These are phyloP conservation scores for Decapterus maruadsi DNA, from an alignment of 2,797 vertebrate species.

Conservation along the genomic window DNA sequence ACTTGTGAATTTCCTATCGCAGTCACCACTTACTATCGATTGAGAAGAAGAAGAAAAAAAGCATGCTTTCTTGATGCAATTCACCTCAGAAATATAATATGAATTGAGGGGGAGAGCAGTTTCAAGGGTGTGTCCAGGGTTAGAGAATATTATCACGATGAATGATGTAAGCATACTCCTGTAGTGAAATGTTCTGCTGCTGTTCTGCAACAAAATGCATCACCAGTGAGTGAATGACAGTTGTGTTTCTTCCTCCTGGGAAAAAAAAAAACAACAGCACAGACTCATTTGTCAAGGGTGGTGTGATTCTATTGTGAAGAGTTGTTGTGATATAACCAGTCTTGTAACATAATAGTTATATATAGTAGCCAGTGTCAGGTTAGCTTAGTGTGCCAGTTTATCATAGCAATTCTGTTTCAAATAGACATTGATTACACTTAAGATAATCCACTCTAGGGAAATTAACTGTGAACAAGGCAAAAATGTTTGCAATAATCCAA, in stretches of 20 bases:
- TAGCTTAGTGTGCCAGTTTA: not conserved
- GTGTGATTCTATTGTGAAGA: slow-evolving; percentile 14
- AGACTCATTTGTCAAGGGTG: not conserved
- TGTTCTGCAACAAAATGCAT: slow-evolving; percentile 3
- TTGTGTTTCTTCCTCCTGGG: not conserved
- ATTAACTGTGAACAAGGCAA: not conserved
- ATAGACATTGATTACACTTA: not conserved
- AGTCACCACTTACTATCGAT: not conserved
- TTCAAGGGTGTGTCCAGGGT: slow-evolving; percentile 23
- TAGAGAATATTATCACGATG: slow-evolving; percentile 17
- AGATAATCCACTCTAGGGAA: not conserved
- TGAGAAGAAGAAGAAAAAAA: not conserved
- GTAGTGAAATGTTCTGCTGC: slow-evolving; percentile 10
- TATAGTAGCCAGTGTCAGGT: not conserved
- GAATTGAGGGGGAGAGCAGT: slow-evolving; percentile 30
- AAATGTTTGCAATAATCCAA: not conserved
- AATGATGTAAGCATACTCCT: slow-evolving; percentile 15
- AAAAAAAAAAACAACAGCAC: not conserved
- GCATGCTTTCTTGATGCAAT: not conserved
- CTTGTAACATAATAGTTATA: not conserved
- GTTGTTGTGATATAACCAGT: not conserved
- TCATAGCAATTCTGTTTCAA: not conserved
- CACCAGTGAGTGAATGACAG: not conserved
- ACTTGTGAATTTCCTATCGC: slow-evolving; percentile 12
- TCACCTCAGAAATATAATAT: slow-evolving; percentile 19